Conservation (phyloP, 2,113 vertebrate genomes). For the Pungitius pungitius region DNA sequence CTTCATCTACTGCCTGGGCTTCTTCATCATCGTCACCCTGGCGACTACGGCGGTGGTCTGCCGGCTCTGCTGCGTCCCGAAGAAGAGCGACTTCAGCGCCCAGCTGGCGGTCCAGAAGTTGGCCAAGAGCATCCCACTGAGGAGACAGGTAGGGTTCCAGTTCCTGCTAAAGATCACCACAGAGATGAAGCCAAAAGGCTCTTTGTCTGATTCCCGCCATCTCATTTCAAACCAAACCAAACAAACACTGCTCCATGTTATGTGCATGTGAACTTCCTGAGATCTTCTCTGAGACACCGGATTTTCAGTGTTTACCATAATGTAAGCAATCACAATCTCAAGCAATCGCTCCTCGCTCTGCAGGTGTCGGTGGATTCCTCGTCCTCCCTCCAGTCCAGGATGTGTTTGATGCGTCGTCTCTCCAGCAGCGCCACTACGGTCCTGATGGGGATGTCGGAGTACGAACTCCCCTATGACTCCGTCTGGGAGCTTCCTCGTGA, state of each 20-base stretch:
- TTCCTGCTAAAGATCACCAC: too few species aligned
- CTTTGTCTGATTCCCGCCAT: too few species aligned
- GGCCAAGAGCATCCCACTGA: constrained; percentile 92
- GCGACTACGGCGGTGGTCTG: constrained; percentile 85
- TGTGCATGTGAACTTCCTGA: too few species aligned
- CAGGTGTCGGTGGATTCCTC: constrained; percentile 92
- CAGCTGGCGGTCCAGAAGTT: constrained; percentile 91
- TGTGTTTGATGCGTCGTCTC: constrained; percentile 87
- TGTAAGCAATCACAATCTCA: too few species aligned
- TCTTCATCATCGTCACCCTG: constrained; percentile 89
- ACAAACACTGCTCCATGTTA: too few species aligned
- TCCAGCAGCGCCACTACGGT: constrained; percentile 86
- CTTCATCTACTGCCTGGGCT: constrained; percentile 92
- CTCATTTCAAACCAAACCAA: too few species aligned
- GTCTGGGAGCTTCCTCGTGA: constrained; percentile 90
- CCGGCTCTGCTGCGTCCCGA: constrained; percentile 88
- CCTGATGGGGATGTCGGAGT: constrained; percentile 88
- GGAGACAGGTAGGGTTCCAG: constrained; percentile 84
- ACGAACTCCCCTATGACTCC: constrained; percentile 89
- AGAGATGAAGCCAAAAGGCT: too few species aligned
- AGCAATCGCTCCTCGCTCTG: not conserved
- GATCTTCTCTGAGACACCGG: too few species aligned
- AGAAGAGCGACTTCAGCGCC: constrained; percentile 88
- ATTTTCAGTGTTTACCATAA: too few species aligned
- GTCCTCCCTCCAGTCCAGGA: constrained; percentile 87